Conservation (phyloP, 1,140 invertebrate genomes). For the Lerema accius region DNA sequence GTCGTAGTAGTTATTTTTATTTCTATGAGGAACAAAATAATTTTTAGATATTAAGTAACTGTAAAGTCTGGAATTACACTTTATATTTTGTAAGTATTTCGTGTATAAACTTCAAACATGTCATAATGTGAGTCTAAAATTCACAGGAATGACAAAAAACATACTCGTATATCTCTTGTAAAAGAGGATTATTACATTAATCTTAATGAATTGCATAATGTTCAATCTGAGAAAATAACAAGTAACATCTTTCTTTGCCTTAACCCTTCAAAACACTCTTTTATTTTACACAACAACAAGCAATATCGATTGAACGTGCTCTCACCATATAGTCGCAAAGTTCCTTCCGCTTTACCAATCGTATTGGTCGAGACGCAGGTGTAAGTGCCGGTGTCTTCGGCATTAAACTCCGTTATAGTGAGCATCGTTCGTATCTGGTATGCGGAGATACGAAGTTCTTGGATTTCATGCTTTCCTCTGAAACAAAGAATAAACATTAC, state of each 20-base stretch:
- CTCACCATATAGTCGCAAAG: slow-evolving; percentile 88
- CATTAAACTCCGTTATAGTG: slow-evolving; percentile 85
- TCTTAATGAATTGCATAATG: too few relatives aligned
- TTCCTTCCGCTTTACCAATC: slow-evolving; percentile 87
- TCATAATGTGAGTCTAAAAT: too few relatives aligned
- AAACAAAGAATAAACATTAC: slow-evolving; percentile 38
- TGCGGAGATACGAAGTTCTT: slow-evolving; percentile 82
- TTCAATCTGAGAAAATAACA: too few relatives aligned
- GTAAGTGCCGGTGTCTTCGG: slow-evolving; percentile 87
- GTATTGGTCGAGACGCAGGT: slow-evolving; percentile 89
- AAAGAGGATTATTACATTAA: too few relatives aligned
- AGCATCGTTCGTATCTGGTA: slow-evolving; percentile 86
- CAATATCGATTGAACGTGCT: slow-evolving; percentile 5
- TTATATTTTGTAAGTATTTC: too few relatives aligned
- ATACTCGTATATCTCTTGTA: too few relatives aligned
- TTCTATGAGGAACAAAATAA: slow-evolving; percentile 72
- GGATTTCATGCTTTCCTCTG: slow-evolving; percentile 84
- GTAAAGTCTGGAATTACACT: too few relatives aligned
- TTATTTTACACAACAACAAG: slow-evolving; percentile 14
- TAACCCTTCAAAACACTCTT: too few relatives aligned
- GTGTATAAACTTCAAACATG: too few relatives aligned
- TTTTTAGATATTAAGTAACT: too few relatives aligned
- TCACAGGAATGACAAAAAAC: too few relatives aligned
- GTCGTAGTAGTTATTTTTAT: slow-evolving; percentile 82
- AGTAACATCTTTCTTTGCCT: too few relatives aligned